Evolutionary conservation across 1,140 invertebrate species (phyloP).

Genomic region (Tyrophagus putrescentiae): DNA sequence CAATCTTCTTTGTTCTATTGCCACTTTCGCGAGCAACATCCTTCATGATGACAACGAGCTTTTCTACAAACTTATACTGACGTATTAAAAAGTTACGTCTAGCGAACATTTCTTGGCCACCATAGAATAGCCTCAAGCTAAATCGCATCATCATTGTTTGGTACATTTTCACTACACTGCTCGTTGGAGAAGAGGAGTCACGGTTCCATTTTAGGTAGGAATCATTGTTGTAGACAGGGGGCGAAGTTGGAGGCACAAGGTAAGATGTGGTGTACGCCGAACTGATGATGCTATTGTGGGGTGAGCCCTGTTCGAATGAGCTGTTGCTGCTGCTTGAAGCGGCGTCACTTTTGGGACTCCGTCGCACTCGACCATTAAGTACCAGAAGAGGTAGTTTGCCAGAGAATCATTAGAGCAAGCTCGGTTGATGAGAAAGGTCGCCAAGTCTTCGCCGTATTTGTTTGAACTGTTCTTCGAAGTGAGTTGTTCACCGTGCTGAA

Average conservation of each 20-base stretch:
- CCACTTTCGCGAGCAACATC: constrained; percentile 76
- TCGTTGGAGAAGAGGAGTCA: constrained; percentile 34
- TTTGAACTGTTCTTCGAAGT: neutral
- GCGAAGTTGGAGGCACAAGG: constrained; percentile 14
- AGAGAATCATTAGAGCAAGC: constrained; percentile 73
- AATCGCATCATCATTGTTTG: constrained; percentile 73
- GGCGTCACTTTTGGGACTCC: constrained; percentile 32
- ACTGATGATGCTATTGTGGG: neutral
- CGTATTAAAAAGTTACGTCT: constrained; percentile 52
- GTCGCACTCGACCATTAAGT: constrained; percentile 80
- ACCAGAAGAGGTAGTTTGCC: constrained; percentile 96
- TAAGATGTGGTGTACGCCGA: constrained; percentile 14
- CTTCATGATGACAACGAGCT: constrained; percentile 75
- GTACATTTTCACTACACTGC: constrained; percentile 57
- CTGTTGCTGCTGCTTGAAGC: neutral
- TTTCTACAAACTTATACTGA: constrained; percentile 79
- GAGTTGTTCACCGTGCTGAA: too few species aligned
- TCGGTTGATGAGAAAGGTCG: constrained; percentile 74
- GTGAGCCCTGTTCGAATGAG: neutral
- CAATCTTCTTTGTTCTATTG: constrained; percentile 73
- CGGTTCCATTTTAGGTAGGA: neutral
- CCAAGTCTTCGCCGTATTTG: constrained; percentile 48
- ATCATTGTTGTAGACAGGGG: neutral
- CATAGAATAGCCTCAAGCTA: constrained; percentile 42
- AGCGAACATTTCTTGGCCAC: constrained; percentile 50